These are phyloP conservation scores for Oligia latruncula DNA, from an alignment of 2,888 invertebrate genomes.

Conservation along the genomic window DNA sequence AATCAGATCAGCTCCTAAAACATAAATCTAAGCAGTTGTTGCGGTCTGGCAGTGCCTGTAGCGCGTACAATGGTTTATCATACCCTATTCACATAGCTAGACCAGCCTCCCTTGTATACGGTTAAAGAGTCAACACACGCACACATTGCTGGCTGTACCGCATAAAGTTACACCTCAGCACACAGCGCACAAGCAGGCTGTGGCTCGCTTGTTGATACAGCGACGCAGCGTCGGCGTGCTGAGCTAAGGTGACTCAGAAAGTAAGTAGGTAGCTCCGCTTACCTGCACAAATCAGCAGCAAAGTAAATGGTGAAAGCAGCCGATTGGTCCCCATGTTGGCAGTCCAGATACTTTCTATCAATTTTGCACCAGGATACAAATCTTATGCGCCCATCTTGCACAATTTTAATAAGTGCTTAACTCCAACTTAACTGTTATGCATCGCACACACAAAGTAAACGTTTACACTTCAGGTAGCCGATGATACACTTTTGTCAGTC, in stretches of 20 bases:
- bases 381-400: conserved; percentile 85
- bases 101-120: conserved; percentile 67
- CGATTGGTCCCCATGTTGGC: conserved; percentile 83
- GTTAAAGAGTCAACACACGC: conserved; percentile 71
- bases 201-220: conserved; percentile 73
- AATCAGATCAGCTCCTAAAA: background rate
- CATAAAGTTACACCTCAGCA: conserved; percentile 54
- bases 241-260: conserved; percentile 83
- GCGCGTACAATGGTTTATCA: conserved; percentile 49
- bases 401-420: conserved; percentile 77
- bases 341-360: conserved; percentile 82
- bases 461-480: conserved; percentile 69
- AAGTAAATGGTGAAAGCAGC: conserved; percentile 87
- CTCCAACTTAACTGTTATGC: conserved; percentile 81
- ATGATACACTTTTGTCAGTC: conserved; percentile 68
- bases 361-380: conserved; percentile 76
- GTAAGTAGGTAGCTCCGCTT: conserved; percentile 83
- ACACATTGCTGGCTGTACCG: conserved; percentile 62
- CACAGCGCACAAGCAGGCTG: conserved; percentile 61
- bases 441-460: conserved; percentile 73
- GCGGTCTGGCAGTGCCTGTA: conserved; percentile 7
- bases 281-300: conserved; percentile 88
- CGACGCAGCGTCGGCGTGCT: conserved; percentile 73
- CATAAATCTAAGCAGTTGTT: conserved; percentile 13
- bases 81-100: conserved; percentile 57